Evolutionary conservation across 1,140 invertebrate species (phyloP).

Genomic region (Drosophila elegans): DNA sequence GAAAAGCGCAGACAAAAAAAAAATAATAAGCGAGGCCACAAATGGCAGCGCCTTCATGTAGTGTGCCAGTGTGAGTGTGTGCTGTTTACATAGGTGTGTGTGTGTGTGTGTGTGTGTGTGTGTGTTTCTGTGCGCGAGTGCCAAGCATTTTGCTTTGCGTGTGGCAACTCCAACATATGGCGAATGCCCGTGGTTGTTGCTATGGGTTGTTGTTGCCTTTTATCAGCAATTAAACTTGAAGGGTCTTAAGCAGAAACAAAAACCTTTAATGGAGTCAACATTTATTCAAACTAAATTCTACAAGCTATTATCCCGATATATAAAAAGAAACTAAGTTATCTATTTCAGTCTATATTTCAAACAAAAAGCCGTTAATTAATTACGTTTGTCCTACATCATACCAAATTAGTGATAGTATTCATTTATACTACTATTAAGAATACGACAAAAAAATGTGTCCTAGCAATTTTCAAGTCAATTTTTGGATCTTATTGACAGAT

Average conservation of each 20-base stretch:
- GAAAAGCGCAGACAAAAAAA: slow-evolving; percentile 47
- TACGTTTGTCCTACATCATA: too few species aligned
- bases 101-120: not conserved
- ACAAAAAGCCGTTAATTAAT: too few species aligned
- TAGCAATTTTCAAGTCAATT: too few species aligned
- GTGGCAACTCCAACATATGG: slow-evolving; percentile 79
- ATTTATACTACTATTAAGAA: too few species aligned
- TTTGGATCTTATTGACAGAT: too few species aligned
- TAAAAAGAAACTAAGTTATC: too few species aligned
- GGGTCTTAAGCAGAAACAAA: slow-evolving; percentile 12
- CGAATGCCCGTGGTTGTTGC: slow-evolving; percentile 34
- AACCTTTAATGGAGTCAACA: not conserved
- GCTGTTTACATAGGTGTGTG: slow-evolving; percentile 1
- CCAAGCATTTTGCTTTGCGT: slow-evolving; percentile 62
- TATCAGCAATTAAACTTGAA: slow-evolving; percentile 49
- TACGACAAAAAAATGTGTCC: too few species aligned
- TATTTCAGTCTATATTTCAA: too few species aligned
- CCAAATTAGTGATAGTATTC: too few species aligned
- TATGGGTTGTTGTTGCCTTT: slow-evolving; percentile 29
- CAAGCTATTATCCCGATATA: too few species aligned
- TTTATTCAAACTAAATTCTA: too few species aligned
- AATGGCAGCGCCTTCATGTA: slow-evolving; percentile 64
- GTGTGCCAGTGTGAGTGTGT: slow-evolving; percentile 5
- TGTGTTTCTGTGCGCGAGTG: not conserved
- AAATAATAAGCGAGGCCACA: slow-evolving; percentile 63